Base-by-base conservation (phyloP, 2,888 invertebrate species). In the Malthinus flaveolus region DNA sequence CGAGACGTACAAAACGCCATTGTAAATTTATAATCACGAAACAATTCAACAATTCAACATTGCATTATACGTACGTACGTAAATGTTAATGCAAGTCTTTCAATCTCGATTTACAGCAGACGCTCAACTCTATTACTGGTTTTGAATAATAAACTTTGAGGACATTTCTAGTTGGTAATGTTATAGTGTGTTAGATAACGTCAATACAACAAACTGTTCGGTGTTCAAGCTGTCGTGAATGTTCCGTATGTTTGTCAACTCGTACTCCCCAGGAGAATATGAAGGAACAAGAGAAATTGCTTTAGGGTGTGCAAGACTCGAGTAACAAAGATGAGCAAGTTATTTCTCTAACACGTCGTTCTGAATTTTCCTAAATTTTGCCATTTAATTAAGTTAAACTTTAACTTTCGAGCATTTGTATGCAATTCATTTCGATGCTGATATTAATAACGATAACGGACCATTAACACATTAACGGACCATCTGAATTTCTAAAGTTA, bases 131-230 rank as follows among this genome's bases (percentile, higher is more conserved):
- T 46, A 46, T 32, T 46, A 32, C 54, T 54, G 39, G 57, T 49
- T 52, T 52, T 52, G 57, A 49, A 58, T 58, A 58, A 52, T 58
- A 48, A 58, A 58, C 52, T 52, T 44, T 32, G 45, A 53, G 42
- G 57, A 58, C 49, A 53, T 52, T 42, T 13, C 47, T 52, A 48
- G 52, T 57, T 57, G 44, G 57, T 52, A 52, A 52, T 33, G 49
- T 51, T 53, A 49, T 52, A 58, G 42, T 52, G 36, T 32, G 36
- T 13, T 47, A 53, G 53, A 53, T 53, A 53, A 53, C 53, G 53
- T 53, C 53, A 53, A 53, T 53, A 53, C 32, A 53, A 53, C 45
- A 13, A 47, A 47, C 46, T 23, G n/a, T 45, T 32, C 31, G 12
- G 46, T 23, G n/a, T 45, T 32, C 31, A 31, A 53, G 45, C 13